Percentiles rank a stretch among this genome's conserved stretches.
Evolutionary conservation across 1,140 invertebrate genomes (phyloP).

Genomic region (Anastatus disparis): DNA sequence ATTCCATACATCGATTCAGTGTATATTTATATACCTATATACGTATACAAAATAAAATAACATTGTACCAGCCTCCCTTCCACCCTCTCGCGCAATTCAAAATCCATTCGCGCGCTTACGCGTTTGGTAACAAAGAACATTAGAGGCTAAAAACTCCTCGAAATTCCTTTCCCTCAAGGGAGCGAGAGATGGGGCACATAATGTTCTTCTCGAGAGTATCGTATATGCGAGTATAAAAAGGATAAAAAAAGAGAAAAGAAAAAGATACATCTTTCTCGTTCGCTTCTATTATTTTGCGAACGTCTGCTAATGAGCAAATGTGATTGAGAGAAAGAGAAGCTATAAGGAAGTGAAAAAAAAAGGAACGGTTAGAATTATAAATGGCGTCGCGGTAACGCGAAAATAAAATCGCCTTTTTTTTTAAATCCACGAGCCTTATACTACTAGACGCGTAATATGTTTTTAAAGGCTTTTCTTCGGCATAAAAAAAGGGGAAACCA

Average conservation of each 20-base stretch:
- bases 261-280: slow-evolving; percentile 51
- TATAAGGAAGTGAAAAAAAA: slow-evolving; percentile 28
- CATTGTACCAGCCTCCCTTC: not conserved
- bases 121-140: not conserved
- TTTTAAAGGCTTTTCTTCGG: slow-evolving; percentile 46
- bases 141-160: slow-evolving; percentile 1
- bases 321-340: slow-evolving; percentile 40
- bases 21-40: not conserved
- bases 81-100: slow-evolving; percentile 18
- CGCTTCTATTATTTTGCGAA: slow-evolving; percentile 49
- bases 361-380: slow-evolving; percentile 45
- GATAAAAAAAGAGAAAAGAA: not conserved
- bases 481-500: slow-evolving; percentile 9
- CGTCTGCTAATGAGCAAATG: slow-evolving; percentile 19
- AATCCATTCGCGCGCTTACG: slow-evolving; percentile 35
- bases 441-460: slow-evolving; percentile 54
- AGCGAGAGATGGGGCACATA: not conserved
- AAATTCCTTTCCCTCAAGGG: slow-evolving; percentile 39
- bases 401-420: slow-evolving; percentile 54
- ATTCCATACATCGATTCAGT: slow-evolving; percentile 17
- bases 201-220: no score
- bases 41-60: no score
- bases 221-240: no score
- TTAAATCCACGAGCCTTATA: no score
- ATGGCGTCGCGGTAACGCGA: slow-evolving; percentile 44